Base-by-base conservation (phyloP, 2,888 invertebrate genomes). In the Phengaris arion region DNA sequence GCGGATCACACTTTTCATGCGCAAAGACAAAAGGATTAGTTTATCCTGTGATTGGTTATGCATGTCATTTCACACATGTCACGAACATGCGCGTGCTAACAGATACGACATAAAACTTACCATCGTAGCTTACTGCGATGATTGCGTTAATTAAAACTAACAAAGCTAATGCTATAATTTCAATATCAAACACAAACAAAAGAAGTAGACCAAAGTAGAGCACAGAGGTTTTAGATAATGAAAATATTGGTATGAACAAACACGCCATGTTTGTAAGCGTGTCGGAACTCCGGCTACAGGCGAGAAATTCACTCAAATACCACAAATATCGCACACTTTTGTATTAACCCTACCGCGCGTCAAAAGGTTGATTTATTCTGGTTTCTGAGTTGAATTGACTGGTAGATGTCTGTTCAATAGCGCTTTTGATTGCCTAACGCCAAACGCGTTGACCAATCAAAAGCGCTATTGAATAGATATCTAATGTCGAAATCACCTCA, bases 191-290 rank as follows among this genome's bases (percentile, higher is more conserved):
- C 64, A 6, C 12, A 7, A 6, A 48, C 4, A 64, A 22, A 4
- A 57, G 57, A 64, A 69, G 10, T 51, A 69, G 8, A 48, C 9
- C 15, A 70, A 70, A 51, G 51, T 52, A 48, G 48, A 70, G 70
- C 70, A 51, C 22, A 6, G 70, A 13, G 15, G 70, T 48, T 72
- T 72, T 54, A 22, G 22, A 52, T 72, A 72, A 72, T 54, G 52
- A 45, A 54, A 72, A 72, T 72, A 72, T 72, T 72, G 72, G 51
- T 52, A 22, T 35, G 15, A 15, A 7, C 52, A 72, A 72, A 54
- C 52, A 72, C 52, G 72, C 3, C 7, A 52, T 72, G 52, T 54
- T 72, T 54, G 72, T 35, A 22, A 52, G 72, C 6, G 70, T 52
- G 15, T 13, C 52, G 35, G 15, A 52, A 22, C 70, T 52, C 70